Evolutionary conservation across 2,797 vertebrate genomes (phyloP).

Genomic region (Arrhamphus sclerolepis): DNA sequence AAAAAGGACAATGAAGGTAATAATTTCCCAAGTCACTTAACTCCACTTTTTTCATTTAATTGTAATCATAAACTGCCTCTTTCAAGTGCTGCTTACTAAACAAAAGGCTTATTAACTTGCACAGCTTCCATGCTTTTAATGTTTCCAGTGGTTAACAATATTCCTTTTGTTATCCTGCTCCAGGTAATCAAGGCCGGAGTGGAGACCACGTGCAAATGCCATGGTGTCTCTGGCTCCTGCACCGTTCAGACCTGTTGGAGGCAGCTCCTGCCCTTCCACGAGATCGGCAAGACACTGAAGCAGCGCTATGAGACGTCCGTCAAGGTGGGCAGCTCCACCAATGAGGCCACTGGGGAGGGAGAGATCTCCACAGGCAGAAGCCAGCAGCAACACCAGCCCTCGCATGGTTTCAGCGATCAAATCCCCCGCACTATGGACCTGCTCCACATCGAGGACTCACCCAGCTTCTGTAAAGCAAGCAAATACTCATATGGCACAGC

Average conservation of each 20-base stretch:
- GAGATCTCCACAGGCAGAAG: constrained; percentile 87
- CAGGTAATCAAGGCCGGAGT: constrained; percentile 97
- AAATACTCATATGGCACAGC: constrained; percentile 92
- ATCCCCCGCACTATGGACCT: constrained; percentile 95
- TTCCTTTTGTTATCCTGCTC: constrained; percentile 37
- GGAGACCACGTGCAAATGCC: constrained; percentile 98
- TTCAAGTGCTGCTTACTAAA: constrained; percentile 60
- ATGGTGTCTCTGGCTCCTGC: constrained; percentile 96
- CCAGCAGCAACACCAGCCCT: constrained; percentile 69
- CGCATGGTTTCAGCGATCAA: constrained; percentile 82
- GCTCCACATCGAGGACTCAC: constrained; percentile 98
- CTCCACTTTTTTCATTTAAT: constrained; percentile 34
- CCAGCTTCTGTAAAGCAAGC: constrained; percentile 94
- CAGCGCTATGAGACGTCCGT: constrained; percentile 93
- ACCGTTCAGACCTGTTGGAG: constrained; percentile 98
- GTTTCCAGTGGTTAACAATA: constrained; percentile 29
- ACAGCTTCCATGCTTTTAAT: constrained; percentile 38
- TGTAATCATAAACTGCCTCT: constrained; percentile 39
- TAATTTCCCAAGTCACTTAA: constrained; percentile 16
- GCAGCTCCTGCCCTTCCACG: constrained; percentile 95
- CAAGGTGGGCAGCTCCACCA: constrained; percentile 95
- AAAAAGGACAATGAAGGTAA: constrained; percentile 31
- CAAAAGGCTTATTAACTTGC: constrained; percentile 41
- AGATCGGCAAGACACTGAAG: constrained; percentile 96
- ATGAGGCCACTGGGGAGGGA: constrained; percentile 93